phyloP scores from a whole-genome alignment of 2,113 vertebrate genomes.

The Acanthochromis polyacanthus region DNA sequence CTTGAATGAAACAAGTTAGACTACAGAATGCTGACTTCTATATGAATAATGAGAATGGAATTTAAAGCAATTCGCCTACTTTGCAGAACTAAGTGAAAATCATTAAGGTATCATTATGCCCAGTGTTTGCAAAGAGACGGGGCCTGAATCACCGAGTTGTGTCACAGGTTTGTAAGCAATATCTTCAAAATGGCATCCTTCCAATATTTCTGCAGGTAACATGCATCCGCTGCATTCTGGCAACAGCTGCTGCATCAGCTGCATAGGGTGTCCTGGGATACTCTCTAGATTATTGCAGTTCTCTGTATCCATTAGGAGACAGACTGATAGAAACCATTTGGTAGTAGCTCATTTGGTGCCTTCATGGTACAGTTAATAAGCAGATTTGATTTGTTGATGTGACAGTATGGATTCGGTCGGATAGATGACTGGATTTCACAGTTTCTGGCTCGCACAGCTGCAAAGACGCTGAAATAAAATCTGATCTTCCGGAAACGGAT shows the following conservation, averaged over 20 bases:
- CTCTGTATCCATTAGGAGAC: constrained; percentile 56
- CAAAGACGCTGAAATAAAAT: constrained; percentile 38
- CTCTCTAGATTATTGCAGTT: constrained; percentile 33
- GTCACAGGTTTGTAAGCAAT: constrained; percentile 57
- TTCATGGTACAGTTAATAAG: constrained; percentile 58
- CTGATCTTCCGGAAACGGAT: constrained; percentile 27
- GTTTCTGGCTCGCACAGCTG: constrained; percentile 48
- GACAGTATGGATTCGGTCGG: constrained; percentile 49
- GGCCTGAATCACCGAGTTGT: constrained; percentile 31
- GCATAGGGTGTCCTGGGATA: constrained; percentile 46
- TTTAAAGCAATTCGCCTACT: constrained; percentile 39
- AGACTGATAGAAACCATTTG: constrained; percentile 41
- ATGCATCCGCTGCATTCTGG: constrained; percentile 43
- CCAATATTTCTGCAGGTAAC: constrained; percentile 54
- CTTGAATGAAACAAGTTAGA: constrained; percentile 17
- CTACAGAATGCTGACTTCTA: not conserved
- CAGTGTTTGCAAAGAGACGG: constrained; percentile 6
- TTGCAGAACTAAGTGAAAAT: constrained; percentile 51
- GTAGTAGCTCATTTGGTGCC: constrained; percentile 55
- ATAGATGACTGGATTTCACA: constrained; percentile 66
- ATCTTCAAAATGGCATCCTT: constrained; percentile 53
- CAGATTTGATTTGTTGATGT: constrained; percentile 65
- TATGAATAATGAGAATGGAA: constrained; percentile 33
- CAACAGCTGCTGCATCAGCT: constrained; percentile 72
- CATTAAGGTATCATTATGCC: not conserved